Conservation (phyloP, 53 echinoderm and acorn worm species). For the Apostichopus leukothele region DNA sequence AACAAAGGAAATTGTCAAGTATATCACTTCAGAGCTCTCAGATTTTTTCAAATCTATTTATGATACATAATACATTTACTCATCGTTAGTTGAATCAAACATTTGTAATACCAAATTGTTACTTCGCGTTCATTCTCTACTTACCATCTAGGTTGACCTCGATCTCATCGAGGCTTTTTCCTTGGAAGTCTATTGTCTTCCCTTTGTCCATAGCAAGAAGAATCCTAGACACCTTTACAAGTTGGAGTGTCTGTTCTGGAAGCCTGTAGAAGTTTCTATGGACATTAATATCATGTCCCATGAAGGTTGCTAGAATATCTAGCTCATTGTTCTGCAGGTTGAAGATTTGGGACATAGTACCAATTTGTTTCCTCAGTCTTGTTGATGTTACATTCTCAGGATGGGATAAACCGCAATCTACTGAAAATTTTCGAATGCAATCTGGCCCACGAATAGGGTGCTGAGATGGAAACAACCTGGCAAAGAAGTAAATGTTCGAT, state of each 20-base stretch:
- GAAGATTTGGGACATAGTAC: conserved; percentile 61
- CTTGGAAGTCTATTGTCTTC: conserved; percentile 49
- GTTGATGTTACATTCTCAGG: conserved; percentile 64
- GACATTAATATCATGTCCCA: conserved; percentile 58
- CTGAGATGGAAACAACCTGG: conserved; percentile 46
- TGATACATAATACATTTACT: no score
- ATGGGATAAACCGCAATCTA: conserved; percentile 32
- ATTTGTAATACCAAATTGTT: no score
- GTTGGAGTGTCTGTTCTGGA: conserved; percentile 56
- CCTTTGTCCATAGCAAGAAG: conserved; percentile 63
- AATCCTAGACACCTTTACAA: conserved; percentile 58
- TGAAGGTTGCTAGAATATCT: conserved; percentile 53
- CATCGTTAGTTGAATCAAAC: no score
- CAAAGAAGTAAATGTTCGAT: conserved; percentile 54
- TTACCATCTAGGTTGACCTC: conserved; percentile 54
- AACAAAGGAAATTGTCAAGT: no score
- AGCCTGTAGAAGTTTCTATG: conserved; percentile 61
- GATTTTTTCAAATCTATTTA: no score
- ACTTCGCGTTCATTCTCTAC: neutral
- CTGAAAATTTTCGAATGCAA: conserved; percentile 46
- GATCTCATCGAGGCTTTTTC: conserved; percentile 61
- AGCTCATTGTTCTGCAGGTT: conserved; percentile 62
- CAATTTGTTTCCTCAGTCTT: conserved; percentile 64
- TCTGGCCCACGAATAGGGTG: conserved; percentile 55
- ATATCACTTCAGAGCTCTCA: no score